Percentiles rank a stretch among this genome's conserved stretches.
Conservation (phyloP, 1,140 invertebrate species). For the Apolygus lucorum region DNA sequence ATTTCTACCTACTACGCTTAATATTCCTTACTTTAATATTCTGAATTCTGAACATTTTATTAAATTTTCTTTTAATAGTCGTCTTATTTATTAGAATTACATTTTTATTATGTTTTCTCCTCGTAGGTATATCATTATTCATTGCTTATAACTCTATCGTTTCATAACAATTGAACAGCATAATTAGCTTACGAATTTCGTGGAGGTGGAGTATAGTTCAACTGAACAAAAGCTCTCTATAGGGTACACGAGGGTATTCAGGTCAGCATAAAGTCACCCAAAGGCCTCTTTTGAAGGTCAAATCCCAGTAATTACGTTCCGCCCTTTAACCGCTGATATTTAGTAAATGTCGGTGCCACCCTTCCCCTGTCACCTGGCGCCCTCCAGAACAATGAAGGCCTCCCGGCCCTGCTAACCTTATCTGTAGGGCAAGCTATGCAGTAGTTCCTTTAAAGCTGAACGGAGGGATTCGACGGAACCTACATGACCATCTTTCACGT, state of each 20-base stretch:
- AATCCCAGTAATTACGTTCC: constrained; percentile 1
- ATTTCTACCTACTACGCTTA: no score
- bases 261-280: constrained; percentile 5
- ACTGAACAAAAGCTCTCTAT: not conserved
- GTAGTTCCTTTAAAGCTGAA: not conserved
- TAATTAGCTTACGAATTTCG: no score
- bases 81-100: no score
- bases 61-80: no score
- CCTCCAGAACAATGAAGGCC: not conserved
- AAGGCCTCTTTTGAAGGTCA: constrained; percentile 7
- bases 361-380: constrained; percentile 14
- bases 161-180: no score
- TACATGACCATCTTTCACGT: no score
- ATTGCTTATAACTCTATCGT: no score
- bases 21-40: no score
- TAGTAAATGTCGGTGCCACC: constrained; percentile 1
- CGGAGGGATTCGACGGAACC: no score
- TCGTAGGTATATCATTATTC: no score
- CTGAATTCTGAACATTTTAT: no score
- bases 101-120: no score
- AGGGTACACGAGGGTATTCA: not conserved
- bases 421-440: not conserved
- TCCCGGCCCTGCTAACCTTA: not conserved
- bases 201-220: not conserved
- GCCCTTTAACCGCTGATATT: constrained; percentile 7